Conservation (phyloP, 2,797 vertebrate species). For the Bucorvus abyssinicus region DNA sequence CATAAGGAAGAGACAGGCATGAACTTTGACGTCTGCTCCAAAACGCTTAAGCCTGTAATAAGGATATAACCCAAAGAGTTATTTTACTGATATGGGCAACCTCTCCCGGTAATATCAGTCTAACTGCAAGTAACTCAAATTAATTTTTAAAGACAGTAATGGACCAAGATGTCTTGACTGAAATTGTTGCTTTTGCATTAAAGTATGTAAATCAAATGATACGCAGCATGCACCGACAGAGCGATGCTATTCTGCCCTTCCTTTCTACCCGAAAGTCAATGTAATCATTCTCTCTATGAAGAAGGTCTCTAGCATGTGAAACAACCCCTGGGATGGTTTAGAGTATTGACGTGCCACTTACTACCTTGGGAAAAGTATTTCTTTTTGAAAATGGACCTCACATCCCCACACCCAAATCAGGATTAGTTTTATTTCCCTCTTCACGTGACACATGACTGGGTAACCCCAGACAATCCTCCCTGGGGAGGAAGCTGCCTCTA, state of each 20-base stretch:
- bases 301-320: background rate
- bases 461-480: background rate
- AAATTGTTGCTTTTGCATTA: background rate
- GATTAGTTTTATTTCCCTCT: background rate
- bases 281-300: accelerated
- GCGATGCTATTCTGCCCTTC: background rate
- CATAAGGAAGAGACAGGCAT: background rate
- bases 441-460: background rate
- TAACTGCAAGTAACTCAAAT: background rate
- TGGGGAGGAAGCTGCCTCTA: background rate
- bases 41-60: conserved; percentile 22
- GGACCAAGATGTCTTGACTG: background rate
- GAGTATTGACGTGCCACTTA: background rate
- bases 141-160: background rate
- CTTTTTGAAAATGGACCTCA: background rate
- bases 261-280: background rate
- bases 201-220: background rate
- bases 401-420: background rate
- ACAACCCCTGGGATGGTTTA: background rate
- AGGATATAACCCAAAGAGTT: background rate
- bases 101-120: background rate
- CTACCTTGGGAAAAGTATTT: background rate
- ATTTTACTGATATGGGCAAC: background rate
- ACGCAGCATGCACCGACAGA: background rate
- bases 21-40: conserved; percentile 3